These are phyloP conservation scores for Cydia pomonella DNA, from an alignment of 1,140 invertebrate species.

Conservation along the genomic window DNA sequence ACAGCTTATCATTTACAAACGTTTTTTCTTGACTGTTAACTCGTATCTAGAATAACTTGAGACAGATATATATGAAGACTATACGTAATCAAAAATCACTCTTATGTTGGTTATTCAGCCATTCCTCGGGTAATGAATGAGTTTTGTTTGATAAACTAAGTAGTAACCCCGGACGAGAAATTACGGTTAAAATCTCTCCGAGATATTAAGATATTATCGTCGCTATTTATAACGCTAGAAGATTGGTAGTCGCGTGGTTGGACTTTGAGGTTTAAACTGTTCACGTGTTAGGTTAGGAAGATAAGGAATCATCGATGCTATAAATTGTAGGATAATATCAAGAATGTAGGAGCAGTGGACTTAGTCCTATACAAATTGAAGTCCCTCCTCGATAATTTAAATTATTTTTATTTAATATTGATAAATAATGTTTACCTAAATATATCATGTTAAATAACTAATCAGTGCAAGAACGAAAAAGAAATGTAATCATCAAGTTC, in stretches of 20 bases:
- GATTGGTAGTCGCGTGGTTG: neutral
- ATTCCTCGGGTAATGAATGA: neutral
- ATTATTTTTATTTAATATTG: too few species aligned
- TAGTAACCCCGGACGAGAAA: neutral
- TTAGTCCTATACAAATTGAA: too few species aligned
- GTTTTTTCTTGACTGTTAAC: neutral
- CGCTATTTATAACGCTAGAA: neutral
- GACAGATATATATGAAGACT: neutral
- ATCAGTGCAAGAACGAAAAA: too few species aligned
- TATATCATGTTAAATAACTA: too few species aligned
- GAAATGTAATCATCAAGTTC: too few species aligned
- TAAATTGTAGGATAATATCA: neutral
- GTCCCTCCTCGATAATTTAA: too few species aligned
- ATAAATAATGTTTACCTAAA: too few species aligned
- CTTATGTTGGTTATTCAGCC: neutral
- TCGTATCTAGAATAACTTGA: neutral
- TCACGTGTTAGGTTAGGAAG: conserved; percentile 3
- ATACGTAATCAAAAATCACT: neutral
- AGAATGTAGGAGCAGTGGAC: neutral
- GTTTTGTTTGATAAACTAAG: conserved; percentile 11
- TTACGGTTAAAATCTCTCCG: neutral
- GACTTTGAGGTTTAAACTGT: neutral
- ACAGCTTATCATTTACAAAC: neutral
- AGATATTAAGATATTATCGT: neutral
- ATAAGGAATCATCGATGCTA: conserved; percentile 3